These are phyloP conservation scores for Cercocebus atys DNA, from an alignment of 2,113 vertebrate genomes.

Conservation along the genomic window DNA sequence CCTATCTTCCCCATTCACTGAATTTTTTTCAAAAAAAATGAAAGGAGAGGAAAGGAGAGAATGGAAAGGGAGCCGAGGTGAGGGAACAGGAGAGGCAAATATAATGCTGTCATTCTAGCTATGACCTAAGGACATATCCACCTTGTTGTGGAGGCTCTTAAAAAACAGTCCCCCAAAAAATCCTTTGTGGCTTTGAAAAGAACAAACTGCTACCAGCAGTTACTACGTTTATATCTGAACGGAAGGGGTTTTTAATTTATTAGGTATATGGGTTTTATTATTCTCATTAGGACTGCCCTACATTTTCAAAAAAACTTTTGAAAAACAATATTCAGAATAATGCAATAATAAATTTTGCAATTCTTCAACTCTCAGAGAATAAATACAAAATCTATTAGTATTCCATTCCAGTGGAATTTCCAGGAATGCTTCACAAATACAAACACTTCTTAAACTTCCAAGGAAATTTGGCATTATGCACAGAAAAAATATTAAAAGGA, in stretches of 20 bases:
- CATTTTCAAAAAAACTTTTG: constrained; percentile 28
- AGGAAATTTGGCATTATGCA: background rate
- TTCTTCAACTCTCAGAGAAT: constrained; percentile 26
- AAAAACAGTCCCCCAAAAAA: background rate
- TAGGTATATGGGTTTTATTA: background rate
- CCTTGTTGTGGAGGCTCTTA: background rate
- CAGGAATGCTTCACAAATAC: constrained; percentile 17
- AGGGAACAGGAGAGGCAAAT: no score
- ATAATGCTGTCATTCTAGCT: background rate
- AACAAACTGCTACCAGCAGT: background rate
- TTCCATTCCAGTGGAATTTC: background rate
- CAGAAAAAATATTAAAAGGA: background rate
- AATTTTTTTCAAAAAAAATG: background rate
- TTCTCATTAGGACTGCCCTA: background rate
- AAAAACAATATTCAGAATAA: constrained; percentile 43
- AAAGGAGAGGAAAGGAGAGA: no score
- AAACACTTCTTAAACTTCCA: background rate
- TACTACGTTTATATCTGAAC: background rate
- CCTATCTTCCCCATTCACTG: background rate
- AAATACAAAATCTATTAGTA: constrained; percentile 8
- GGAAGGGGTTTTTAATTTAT: background rate
- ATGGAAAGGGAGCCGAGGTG: no score
- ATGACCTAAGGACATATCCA: background rate
- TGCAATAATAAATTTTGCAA: background rate
- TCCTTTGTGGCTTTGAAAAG: background rate